These are phyloP conservation scores for Limnothrissa miodon DNA, from an alignment of 2,113 vertebrate genomes.

Conservation along the genomic window DNA sequence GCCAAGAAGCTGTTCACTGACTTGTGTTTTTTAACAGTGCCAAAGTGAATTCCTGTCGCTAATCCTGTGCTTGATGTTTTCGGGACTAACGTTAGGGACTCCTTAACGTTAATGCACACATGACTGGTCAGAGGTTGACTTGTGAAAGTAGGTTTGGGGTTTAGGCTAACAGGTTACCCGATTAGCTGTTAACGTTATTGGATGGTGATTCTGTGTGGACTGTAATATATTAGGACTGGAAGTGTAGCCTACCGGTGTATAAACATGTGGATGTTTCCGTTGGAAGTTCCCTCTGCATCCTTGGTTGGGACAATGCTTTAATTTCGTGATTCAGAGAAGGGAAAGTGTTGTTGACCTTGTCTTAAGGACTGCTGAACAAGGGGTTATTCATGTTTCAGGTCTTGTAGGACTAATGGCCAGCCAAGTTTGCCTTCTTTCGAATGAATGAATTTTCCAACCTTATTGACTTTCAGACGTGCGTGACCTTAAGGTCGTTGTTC, in stretches of 20 bases:
- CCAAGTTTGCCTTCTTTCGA: not conserved
- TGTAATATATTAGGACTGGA: not conserved
- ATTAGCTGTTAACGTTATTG: constrained; percentile 6
- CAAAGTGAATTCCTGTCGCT: not conserved
- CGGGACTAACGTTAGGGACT: not conserved
- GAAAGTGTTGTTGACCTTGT: not conserved
- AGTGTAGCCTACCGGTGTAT: not conserved
- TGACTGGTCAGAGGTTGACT: not conserved
- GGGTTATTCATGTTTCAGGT: not conserved
- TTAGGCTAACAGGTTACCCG: not conserved
- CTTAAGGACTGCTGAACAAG: not conserved
- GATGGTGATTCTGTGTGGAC: not conserved
- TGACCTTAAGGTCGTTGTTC: not conserved
- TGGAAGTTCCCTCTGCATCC: not conserved
- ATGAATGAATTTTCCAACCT: not conserved
- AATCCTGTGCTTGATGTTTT: not conserved
- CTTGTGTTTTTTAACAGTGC: not conserved
- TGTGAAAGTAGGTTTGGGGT: not conserved
- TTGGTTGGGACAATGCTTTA: not conserved
- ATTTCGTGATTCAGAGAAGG: not conserved
- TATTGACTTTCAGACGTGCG: too few species aligned
- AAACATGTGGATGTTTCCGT: not conserved
- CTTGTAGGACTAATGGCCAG: too few species aligned
- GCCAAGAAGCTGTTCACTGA: not conserved
- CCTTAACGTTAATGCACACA: not conserved